phyloP scores from a whole-genome alignment of 2,888 invertebrate genomes.

The Argyresthia albistria region DNA sequence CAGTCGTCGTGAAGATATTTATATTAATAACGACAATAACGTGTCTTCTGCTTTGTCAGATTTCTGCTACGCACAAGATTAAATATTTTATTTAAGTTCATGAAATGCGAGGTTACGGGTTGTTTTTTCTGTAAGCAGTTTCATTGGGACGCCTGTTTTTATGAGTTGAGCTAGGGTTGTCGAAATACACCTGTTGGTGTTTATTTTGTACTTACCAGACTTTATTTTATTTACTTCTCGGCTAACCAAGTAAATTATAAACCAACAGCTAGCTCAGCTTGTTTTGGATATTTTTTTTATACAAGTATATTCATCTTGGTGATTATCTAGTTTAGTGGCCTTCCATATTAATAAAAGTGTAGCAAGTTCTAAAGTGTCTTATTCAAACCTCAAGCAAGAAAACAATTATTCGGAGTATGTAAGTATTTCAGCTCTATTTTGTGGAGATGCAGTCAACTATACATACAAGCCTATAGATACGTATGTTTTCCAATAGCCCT shows the following conservation, averaged over 20 bases:
- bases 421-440: too few relatives aligned
- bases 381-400: too few relatives aligned
- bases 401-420: too few relatives aligned
- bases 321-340: too few relatives aligned
- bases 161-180: not conserved
- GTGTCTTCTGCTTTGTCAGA: constrained; percentile 4
- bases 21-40: constrained; percentile 16
- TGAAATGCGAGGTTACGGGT: constrained; percentile 5
- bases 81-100: not conserved
- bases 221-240: too few relatives aligned
- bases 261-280: not conserved
- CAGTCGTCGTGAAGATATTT: constrained; percentile 14
- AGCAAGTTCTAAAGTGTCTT: too few relatives aligned
- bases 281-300: not conserved
- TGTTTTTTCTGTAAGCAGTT: not conserved
- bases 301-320: not conserved
- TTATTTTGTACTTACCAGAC: not conserved
- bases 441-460: too few relatives aligned
- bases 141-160: not conserved
- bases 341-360: too few relatives aligned
- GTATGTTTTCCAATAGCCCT: not conserved
- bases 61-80: not conserved
- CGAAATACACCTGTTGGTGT: not conserved
- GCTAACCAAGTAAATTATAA: too few relatives aligned
- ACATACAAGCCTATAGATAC: too few relatives aligned